Evolutionary conservation across 2,888 invertebrate species (phyloP).

Genomic region (Drosophila leonis): DNA sequence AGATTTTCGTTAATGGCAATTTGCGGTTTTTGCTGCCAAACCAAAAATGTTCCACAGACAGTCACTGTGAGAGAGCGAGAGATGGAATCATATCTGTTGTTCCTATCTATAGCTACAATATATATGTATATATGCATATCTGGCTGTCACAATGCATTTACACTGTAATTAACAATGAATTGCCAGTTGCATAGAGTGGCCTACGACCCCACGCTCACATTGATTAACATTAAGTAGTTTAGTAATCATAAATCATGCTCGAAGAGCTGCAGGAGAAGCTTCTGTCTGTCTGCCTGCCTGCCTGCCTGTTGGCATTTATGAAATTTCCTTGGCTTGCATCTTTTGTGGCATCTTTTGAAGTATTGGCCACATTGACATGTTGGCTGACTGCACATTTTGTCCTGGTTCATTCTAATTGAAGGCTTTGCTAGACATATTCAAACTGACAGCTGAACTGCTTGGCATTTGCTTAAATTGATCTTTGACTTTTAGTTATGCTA

Average conservation of each 20-base stretch:
- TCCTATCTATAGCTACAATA: background rate
- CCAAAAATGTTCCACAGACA: slow-evolving; percentile 54
- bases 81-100: background rate
- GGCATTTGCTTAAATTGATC: background rate
- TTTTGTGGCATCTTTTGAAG: slow-evolving; percentile 11
- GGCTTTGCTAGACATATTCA: background rate
- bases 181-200: slow-evolving; percentile 21
- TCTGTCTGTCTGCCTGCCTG: background rate
- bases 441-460: slow-evolving; percentile 1
- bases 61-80: background rate
- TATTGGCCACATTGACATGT: slow-evolving; percentile 28
- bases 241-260: slow-evolving; percentile 67
- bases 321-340: slow-evolving; percentile 35
- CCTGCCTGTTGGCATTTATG: slow-evolving; percentile 18
- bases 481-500: slow-evolving; percentile 5
- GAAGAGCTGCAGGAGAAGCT: too few relatives aligned
- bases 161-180: slow-evolving; percentile 60
- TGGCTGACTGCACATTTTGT: slow-evolving; percentile 24
- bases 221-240: slow-evolving; percentile 71
- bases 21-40: slow-evolving; percentile 82
- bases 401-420: slow-evolving; percentile 22
- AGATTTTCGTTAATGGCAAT: slow-evolving; percentile 86
- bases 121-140: slow-evolving; percentile 18
- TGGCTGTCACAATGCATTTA: slow-evolving; percentile 57
- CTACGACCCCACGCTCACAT: slow-evolving; percentile 16